Base-by-base conservation (phyloP, 1,140 invertebrate species). In the Nephotettix cincticeps region DNA sequence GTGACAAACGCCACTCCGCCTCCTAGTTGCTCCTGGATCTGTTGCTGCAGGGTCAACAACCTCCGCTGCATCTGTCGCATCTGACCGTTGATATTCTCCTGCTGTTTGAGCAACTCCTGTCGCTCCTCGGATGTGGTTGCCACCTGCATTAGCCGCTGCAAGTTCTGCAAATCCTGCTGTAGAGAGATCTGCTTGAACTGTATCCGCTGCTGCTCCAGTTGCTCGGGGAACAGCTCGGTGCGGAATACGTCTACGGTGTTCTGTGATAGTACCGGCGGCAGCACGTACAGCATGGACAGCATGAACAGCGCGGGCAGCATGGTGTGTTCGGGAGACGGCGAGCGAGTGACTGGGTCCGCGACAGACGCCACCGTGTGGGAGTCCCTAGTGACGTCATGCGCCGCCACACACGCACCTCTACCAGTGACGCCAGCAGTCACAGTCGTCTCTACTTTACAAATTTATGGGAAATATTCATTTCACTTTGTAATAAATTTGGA, bases 141-240 rank as follows among this genome's bases (percentile, higher is more conserved):
- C 58, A 73, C 70, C 45, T 76, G 73, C 6, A 67, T 36, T 27
- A 58, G 75, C n/a, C 72, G 51, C 32, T 78, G 74, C 2, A 79
- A 36, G 13, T 69, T 43, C 68, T 77, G 77, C 21, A 79, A 47
- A 40, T 76, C 67, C 23, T 70, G 54, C 71, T 78, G 75, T 11
- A 79, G 32, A 1, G 75, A 51, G 27, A 68, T 74, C 51, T 73
- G 71, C 14, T 66, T 54, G 29, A 77, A 72, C 51, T 77, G 75
- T 0, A 78, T 45, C 28, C 76, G 75, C 61, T 78, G 76, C 56
- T 78, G 77, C 40, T 77, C 65, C n/a, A 77, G 30, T 65, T 79
- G 78, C 61, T 78, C 78, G 11, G 76, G 75, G 45, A 79, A 78
- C n/a, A 79, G 72, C 19, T 76, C 72, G 0, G 71, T 70, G 29